Evolutionary conservation across 2,797 vertebrate genomes (phyloP).

Genomic region (Natrix natrix): DNA sequence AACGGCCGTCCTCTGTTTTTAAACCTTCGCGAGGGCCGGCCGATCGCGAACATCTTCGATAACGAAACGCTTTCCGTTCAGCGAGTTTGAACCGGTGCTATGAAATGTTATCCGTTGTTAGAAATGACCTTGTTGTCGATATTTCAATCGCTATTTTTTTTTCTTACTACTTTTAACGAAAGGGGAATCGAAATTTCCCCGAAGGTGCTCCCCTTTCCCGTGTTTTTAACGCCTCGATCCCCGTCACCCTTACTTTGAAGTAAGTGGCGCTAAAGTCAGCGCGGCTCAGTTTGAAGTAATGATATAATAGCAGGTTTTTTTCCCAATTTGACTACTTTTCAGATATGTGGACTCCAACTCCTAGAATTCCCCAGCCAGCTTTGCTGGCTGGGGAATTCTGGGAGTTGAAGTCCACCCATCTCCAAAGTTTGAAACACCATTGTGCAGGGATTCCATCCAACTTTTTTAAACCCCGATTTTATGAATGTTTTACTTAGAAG

Average conservation of each 20-base stretch:
- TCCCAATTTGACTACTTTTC: not conserved
- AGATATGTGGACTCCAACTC: not conserved
- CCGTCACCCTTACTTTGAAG: not conserved
- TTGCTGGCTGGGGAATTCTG: not conserved
- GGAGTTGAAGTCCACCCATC: not conserved
- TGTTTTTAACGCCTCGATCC: not conserved
- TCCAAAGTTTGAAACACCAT: not conserved
- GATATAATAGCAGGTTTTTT: not conserved
- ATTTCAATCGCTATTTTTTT: not conserved
- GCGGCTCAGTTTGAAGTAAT: not conserved
- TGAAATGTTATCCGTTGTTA: not conserved
- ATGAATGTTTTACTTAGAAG: conserved; percentile 2
- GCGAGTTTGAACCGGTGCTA: not conserved
- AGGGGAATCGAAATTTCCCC: not conserved
- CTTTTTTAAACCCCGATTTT: not conserved
- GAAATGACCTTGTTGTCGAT: not conserved
- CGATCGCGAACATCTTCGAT: not conserved
- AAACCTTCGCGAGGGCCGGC: not conserved
- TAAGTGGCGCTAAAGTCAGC: not conserved
- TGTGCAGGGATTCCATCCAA: not conserved
- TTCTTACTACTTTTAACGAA: not conserved
- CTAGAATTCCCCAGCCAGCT: not conserved
- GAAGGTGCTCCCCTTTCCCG: not conserved
- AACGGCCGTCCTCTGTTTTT: not conserved
- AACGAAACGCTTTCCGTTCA: not conserved